Base-by-base conservation (phyloP, 2,888 invertebrate species). In the Mermis nigrescens region DNA sequence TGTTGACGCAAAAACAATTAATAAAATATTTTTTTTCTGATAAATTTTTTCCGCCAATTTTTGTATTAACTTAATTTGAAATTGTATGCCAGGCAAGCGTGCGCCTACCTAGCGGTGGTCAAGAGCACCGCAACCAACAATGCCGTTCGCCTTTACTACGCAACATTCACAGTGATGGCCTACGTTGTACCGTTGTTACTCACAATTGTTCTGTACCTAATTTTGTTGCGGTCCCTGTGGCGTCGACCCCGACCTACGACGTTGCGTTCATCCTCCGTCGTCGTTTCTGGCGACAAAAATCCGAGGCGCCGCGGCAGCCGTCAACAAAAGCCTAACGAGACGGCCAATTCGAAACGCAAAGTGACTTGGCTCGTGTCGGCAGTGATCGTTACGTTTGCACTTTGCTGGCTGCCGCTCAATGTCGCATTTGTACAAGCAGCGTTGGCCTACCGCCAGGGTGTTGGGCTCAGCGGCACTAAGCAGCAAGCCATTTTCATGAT, bases 331-430 rank as follows among this genome's bases (percentile, higher is more conserved):
- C 2, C 85, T 31, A 84, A 83, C 2, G 87, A 88, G 73, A 83
- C 82, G 68, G 80, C 84, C 62, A 80, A 86, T 64, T 85, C 86
- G 63, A 86, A 86, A 76, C 83, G 84, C 75, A 80, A 88, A 65
- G 91, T 90, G 38, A 92, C 91, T 3, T 80, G 87, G 64, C 83
- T 92, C 83, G 89, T 92, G 26, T 82, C 90, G 19, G 65, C 64
- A 38, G 70, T 70, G 1, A 67, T 68, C 24, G 62, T 86, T 58
- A 87, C 87, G 55, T 92, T 92, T 74, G 89, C 90, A 27, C 79
- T 88, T 48, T 89, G 90, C 76, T 91, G 91, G 91, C 82, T 85
- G 68, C 92, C 92, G 29, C 86, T 92, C 70, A 89, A 90, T 79
- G 80, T 89, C 4, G 71, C 74, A 58, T 75, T 76, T 31, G 22